These are phyloP conservation scores for Micropoecilia bifurca DNA, from an alignment of 2,797 vertebrate genomes.

Conservation along the genomic window DNA sequence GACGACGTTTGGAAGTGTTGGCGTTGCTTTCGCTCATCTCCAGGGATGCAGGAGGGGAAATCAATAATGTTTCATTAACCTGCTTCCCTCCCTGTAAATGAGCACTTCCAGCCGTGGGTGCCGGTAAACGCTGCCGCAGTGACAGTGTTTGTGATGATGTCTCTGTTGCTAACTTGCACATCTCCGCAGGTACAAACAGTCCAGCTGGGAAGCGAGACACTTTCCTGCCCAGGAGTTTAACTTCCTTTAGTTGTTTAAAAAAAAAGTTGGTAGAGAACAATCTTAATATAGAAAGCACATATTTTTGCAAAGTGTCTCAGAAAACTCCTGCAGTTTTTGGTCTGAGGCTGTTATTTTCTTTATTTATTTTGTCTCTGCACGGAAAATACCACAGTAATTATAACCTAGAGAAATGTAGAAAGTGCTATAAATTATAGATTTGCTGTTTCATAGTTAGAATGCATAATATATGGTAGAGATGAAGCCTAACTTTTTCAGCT, in stretches of 20 bases:
- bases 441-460: neutral
- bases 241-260: neutral
- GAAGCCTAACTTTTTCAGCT: neutral
- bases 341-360: neutral
- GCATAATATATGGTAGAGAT: neutral
- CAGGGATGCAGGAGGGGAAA: slow-evolving; percentile 46
- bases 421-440: neutral
- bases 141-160: slow-evolving; percentile 11
- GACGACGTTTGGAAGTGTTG: slow-evolving; percentile 68
- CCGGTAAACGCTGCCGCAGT: slow-evolving; percentile 40
- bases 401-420: too few species aligned
- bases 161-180: slow-evolving; percentile 9
- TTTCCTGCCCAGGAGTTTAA: neutral
- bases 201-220: neutral
- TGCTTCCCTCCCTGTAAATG: slow-evolving; percentile 57
- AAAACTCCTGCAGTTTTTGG: neutral
- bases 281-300: too few species aligned
- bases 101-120: slow-evolving; percentile 34
- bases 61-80: slow-evolving; percentile 80
- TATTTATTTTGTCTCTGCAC: neutral
- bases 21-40: slow-evolving; percentile 60
- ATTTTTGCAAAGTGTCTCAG: neutral
- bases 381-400: neutral
- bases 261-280: neutral
- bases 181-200: neutral